These are phyloP conservation scores for Cherax destructor DNA, from an alignment of 1,140 invertebrate genomes.

Conservation along the genomic window DNA sequence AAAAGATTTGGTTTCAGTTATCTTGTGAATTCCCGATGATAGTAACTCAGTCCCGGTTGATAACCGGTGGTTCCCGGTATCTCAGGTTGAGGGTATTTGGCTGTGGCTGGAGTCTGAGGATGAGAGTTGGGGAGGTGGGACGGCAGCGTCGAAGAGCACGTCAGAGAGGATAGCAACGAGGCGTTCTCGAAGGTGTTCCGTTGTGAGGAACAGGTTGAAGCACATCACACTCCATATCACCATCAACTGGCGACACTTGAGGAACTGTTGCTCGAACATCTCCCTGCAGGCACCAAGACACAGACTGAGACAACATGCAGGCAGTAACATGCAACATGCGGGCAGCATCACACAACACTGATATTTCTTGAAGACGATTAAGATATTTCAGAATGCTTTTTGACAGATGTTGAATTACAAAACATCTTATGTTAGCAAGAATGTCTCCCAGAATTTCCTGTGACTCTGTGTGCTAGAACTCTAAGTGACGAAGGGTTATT, in stretches of 20 bases:
- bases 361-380: too few species aligned
- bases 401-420: too few species aligned
- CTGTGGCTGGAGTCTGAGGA: neutral
- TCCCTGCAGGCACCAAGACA: neutral
- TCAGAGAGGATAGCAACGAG: constrained; percentile 27
- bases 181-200: neutral
- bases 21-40: too few species aligned
- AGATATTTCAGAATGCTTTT: too few species aligned
- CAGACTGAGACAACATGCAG: neutral
- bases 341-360: too few species aligned
- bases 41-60: too few species aligned
- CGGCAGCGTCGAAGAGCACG: constrained; percentile 19
- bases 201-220: constrained; percentile 19
- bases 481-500: too few species aligned
- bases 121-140: neutral
- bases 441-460: too few species aligned
- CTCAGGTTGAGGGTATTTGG: neutral
- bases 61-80: neutral
- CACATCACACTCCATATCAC: constrained; percentile 38
- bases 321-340: too few species aligned
- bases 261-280: constrained; percentile 1
- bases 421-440: too few species aligned
- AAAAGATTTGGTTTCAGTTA: too few species aligned
- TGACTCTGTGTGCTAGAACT: too few species aligned
- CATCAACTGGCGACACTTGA: neutral